phyloP scores from a whole-genome alignment of 2,113 vertebrate genomes.

The Corynorhinus townsendii region DNA sequence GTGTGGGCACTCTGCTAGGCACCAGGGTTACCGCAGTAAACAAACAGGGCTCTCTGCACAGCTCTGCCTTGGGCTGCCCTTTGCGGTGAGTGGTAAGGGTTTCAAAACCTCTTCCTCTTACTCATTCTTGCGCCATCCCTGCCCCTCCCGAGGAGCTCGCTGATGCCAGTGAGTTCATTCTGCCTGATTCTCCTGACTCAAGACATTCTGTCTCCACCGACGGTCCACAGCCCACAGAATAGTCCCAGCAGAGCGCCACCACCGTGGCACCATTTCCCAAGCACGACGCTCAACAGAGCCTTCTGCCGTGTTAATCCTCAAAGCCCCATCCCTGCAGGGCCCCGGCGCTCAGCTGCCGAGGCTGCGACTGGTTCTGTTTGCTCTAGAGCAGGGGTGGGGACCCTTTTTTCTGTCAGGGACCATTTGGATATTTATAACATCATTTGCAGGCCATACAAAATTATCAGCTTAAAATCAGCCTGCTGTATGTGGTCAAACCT shows the following conservation, averaged over 20 bases:
- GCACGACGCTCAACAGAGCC: accelerated
- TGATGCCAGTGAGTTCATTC: accelerated
- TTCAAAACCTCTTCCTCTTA: neutral
- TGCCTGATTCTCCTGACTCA: neutral
- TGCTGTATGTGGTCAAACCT: too few relatives aligned
- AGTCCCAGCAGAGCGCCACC: neutral
- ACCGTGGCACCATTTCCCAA: accelerated
- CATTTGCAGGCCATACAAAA: too few relatives aligned
- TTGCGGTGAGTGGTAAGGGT: neutral
- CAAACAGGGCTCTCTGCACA: neutral
- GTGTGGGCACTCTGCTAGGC: accelerated
- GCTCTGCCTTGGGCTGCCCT: neutral
- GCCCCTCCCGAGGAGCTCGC: neutral
- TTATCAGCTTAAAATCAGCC: too few relatives aligned
- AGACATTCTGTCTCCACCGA: accelerated
- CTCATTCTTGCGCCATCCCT: neutral
- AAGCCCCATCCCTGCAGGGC: accelerated
- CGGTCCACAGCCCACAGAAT: accelerated
- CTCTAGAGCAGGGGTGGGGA: neutral
- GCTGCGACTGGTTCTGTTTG: neutral
- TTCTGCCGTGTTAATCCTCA: accelerated
- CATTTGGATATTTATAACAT: too few relatives aligned
- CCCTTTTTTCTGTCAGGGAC: too few relatives aligned
- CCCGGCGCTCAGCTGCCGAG: accelerated
- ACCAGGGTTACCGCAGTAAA: neutral